These are phyloP conservation scores for Pantherophis guttatus DNA, from an alignment of 2,113 vertebrate species.

Conservation along the genomic window DNA sequence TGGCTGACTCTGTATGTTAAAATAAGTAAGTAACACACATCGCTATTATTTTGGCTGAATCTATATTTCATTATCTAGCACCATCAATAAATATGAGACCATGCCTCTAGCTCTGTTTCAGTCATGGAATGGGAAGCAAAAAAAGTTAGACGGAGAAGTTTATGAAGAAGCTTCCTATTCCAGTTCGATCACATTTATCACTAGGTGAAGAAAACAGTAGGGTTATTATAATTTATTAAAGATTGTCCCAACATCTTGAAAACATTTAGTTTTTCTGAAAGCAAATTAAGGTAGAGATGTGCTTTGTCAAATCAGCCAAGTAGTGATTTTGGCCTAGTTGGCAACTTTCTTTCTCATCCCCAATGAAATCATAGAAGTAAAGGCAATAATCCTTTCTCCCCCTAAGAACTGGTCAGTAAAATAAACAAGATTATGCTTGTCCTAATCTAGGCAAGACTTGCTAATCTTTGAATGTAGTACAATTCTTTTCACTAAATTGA, in stretches of 20 bases:
- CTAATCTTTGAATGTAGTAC: conserved; percentile 19
- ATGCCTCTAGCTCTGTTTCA: background rate
- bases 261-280: background rate
- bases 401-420: background rate
- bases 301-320: background rate
- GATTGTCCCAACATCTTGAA: background rate
- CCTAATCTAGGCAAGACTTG: rapidly evolving
- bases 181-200: background rate
- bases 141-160: background rate
- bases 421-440: background rate
- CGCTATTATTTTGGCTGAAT: background rate
- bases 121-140: background rate
- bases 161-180: background rate
- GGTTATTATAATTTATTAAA: background rate
- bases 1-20: background rate
- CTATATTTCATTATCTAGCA: background rate
- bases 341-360: background rate
- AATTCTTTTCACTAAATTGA: background rate
- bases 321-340: background rate
- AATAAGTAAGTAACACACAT: background rate
- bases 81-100: background rate
- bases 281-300: background rate
- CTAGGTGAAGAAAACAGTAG: background rate
- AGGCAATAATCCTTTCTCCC: background rate
- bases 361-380: background rate